phyloP scores from a whole-genome alignment of 2,113 vertebrate species.

The Sakesphorus luctuosus region DNA sequence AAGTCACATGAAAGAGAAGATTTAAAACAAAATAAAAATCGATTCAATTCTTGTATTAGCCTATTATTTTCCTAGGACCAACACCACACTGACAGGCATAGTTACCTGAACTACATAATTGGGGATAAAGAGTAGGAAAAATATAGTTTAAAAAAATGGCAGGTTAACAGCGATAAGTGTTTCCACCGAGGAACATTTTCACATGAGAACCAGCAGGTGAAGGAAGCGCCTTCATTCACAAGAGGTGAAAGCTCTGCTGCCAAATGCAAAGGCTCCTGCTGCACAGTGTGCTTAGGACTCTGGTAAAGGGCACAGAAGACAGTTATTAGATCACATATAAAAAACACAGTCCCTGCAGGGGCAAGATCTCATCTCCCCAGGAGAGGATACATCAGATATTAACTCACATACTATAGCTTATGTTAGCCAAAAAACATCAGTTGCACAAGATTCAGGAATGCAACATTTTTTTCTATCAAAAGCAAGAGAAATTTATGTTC shows the following conservation, averaged over 20 bases:
- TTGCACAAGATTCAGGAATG: constrained; percentile 65
- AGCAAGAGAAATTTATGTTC: constrained; percentile 52
- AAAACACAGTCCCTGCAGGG: neutral
- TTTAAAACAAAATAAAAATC: neutral
- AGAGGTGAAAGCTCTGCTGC: neutral
- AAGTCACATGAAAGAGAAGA: neutral
- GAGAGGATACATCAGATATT: constrained; percentile 50
- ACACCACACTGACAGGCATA: neutral
- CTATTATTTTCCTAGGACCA: neutral
- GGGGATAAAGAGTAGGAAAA: neutral
- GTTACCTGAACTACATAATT: neutral
- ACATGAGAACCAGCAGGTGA: neutral
- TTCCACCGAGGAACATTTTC: neutral
- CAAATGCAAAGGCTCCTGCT: neutral
- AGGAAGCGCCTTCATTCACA: neutral
- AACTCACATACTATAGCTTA: constrained; percentile 32
- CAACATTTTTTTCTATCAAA: constrained; percentile 36
- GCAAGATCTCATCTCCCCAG: constrained; percentile 43
- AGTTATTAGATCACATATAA: neutral
- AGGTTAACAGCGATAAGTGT: neutral
- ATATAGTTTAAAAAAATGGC: neutral
- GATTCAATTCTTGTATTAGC: neutral
- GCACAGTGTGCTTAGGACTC: neutral
- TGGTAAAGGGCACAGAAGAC: neutral
- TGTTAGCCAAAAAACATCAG: constrained; percentile 50